phyloP scores from a whole-genome alignment of 1,140 invertebrate species.

The Drosophila kepulauana region DNA sequence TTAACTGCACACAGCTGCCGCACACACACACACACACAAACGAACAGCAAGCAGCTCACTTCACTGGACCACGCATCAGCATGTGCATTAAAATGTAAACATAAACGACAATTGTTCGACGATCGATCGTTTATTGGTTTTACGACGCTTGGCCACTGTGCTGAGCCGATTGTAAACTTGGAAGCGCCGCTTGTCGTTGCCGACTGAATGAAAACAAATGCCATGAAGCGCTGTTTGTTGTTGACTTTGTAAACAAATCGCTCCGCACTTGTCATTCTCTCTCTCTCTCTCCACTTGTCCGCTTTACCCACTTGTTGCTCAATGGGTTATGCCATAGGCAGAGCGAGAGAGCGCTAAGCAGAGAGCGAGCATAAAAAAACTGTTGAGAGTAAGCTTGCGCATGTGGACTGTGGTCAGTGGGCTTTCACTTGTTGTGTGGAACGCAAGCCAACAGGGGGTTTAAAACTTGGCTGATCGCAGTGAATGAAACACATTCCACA shows the following conservation, averaged over 20 bases:
- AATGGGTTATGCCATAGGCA: conserved; percentile 12
- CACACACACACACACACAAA: not conserved
- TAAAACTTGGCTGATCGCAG: conserved; percentile 30
- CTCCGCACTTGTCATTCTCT: conserved; percentile 1
- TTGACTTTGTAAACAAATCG: conserved; percentile 68
- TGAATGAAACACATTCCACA: conserved; percentile 2
- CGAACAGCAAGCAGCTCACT: not conserved
- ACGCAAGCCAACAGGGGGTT: conserved; percentile 52
- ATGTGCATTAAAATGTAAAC: conserved; percentile 9
- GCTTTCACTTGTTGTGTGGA: conserved; percentile 54
- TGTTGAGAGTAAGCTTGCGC: not conserved
- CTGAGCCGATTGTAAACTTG: conserved; percentile 45
- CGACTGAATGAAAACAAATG: conserved; percentile 64
- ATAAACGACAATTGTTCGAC: conserved; percentile 17
- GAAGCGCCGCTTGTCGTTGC: conserved; percentile 55
- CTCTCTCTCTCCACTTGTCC: conserved; percentile 12
- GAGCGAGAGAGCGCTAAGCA: not conserved
- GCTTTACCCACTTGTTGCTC: not conserved
- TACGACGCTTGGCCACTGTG: conserved; percentile 25
- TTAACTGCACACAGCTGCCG: conserved; percentile 3
- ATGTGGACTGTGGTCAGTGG: conserved; percentile 49
- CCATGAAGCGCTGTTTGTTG: conserved; percentile 33
- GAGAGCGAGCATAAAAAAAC: not conserved
- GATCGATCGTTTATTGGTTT: conserved; percentile 36
- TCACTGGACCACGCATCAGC: not conserved